Evolutionary conservation across 1,140 invertebrate genomes (phyloP).

Genomic region (Glossosoma conforme): DNA sequence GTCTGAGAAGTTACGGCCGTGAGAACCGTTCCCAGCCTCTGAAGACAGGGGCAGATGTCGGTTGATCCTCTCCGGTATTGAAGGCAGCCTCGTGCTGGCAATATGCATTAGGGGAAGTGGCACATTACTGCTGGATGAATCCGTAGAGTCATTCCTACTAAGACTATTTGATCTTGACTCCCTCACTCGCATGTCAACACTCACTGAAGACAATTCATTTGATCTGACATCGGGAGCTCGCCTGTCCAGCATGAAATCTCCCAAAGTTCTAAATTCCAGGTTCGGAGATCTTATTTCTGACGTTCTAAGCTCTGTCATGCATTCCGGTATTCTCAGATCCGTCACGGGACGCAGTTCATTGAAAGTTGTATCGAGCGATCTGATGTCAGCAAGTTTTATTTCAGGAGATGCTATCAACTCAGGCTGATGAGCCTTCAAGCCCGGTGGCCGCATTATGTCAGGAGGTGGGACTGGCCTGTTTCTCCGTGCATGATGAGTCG

Average conservation of each 20-base stretch:
- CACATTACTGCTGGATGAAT: slow-evolving; percentile 35
- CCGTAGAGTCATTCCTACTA: slow-evolving; percentile 32
- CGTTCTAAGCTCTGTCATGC: slow-evolving; percentile 46
- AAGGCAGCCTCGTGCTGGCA: slow-evolving; percentile 70
- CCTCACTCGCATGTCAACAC: slow-evolving; percentile 25
- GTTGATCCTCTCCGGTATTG: slow-evolving; percentile 36
- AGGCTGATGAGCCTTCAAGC: slow-evolving; percentile 48
- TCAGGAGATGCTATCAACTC: slow-evolving; percentile 38
- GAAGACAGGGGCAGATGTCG: slow-evolving; percentile 20
- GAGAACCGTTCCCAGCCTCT: slow-evolving; percentile 17
- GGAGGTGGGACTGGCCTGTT: slow-evolving; percentile 47
- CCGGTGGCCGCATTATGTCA: slow-evolving; percentile 41
- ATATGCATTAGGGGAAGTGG: slow-evolving; percentile 66
- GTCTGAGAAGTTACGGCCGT: slow-evolving; percentile 49
- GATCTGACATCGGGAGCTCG: slow-evolving; percentile 33
- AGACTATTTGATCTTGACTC: slow-evolving; percentile 29
- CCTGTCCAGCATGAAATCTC: slow-evolving; percentile 30
- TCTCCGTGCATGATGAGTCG: slow-evolving; percentile 71
- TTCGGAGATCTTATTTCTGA: slow-evolving; percentile 50
- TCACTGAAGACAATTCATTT: slow-evolving; percentile 25
- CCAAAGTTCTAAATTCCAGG: slow-evolving; percentile 40
- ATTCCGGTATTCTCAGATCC: slow-evolving; percentile 47
- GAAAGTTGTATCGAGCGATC: slow-evolving; percentile 34
- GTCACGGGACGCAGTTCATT: slow-evolving; percentile 34
- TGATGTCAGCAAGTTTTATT: slow-evolving; percentile 38